These are phyloP conservation scores for Leuciscus idus DNA, from an alignment of 2,113 vertebrate genomes.

Conservation along the genomic window DNA sequence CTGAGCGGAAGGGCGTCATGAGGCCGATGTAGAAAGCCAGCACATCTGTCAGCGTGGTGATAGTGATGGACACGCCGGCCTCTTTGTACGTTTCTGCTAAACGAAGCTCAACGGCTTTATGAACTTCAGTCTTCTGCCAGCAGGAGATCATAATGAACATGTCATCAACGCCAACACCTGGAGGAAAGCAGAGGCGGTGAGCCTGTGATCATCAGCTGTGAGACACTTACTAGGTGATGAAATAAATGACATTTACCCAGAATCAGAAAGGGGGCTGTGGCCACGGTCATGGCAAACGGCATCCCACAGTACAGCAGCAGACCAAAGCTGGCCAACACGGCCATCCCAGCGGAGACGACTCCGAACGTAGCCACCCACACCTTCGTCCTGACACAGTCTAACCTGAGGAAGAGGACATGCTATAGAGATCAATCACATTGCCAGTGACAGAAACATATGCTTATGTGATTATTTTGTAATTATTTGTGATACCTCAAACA, in stretches of 20 bases:
- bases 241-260: conserved; percentile 64
- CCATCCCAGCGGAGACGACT: conserved; percentile 70
- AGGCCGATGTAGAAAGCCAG: conserved; percentile 80
- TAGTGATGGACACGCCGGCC: conserved; percentile 81
- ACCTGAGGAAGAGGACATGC: conserved; percentile 50
- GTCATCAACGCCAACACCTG: conserved; percentile 81
- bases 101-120: conserved; percentile 49
- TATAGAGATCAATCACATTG: conserved; percentile 32
- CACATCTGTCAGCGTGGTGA: conserved; percentile 78
- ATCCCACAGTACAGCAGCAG: conserved; percentile 74
- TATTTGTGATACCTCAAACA: conserved; percentile 72
- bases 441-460: background rate
- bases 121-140: conserved; percentile 74
- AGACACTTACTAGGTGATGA: background rate
- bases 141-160: conserved; percentile 82
- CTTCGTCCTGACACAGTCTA: conserved; percentile 66
- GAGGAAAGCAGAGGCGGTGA: background rate
- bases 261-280: conserved; percentile 77
- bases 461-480: background rate
- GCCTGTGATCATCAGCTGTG: background rate
- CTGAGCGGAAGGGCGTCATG: conserved; percentile 73
- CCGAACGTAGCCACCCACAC: conserved; percentile 64
- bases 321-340: conserved; percentile 76
- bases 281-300: conserved; percentile 74
- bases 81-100: conserved; percentile 72